Percentiles rank a stretch among this genome's conserved stretches.
Conservation (phyloP, 1,140 invertebrate species). For the Conus betulinus region DNA sequence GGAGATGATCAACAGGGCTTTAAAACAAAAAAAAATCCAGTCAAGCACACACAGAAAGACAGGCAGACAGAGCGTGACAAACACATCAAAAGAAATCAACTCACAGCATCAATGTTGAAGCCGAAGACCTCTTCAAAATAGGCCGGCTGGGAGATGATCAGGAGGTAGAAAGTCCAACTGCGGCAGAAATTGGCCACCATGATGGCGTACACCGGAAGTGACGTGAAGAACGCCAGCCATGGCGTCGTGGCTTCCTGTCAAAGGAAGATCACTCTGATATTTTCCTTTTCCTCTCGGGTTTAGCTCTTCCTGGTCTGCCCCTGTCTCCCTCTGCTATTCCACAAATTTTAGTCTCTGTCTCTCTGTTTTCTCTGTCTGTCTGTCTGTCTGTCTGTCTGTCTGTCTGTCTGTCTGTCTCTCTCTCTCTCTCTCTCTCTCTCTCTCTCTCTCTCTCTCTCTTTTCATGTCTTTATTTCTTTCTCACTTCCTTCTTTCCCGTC, state of each 20-base stretch:
- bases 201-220: constrained; percentile 98
- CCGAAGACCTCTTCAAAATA: constrained; percentile 95
- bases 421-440: not conserved
- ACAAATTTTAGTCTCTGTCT: no score
- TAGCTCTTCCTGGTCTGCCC: no score
- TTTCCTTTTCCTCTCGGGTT: no score
- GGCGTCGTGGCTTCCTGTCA: constrained; percentile 82
- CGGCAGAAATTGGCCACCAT: constrained; percentile 99
- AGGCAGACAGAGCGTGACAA: no score
- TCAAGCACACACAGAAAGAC: no score
- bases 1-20: no score
- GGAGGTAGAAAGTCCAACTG: constrained; percentile 99
- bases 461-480: not conserved
- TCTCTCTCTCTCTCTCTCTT: constrained; percentile 4
- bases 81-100: constrained; percentile 30
- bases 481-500: not conserved
- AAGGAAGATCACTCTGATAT: not conserved
- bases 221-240: constrained; percentile 95
- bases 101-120: constrained; percentile 92
- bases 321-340: no score
- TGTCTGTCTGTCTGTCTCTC: no score
- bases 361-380: no score
- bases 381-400: no score
- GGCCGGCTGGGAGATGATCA: constrained; percentile 97
- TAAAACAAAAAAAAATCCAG: no score